A percentile compares a stretch with the other conserved stretches of the same genome.
Evolutionary conservation across 2,797 vertebrate species (phyloP).

Genomic region (Sebastolobus altivelis): DNA sequence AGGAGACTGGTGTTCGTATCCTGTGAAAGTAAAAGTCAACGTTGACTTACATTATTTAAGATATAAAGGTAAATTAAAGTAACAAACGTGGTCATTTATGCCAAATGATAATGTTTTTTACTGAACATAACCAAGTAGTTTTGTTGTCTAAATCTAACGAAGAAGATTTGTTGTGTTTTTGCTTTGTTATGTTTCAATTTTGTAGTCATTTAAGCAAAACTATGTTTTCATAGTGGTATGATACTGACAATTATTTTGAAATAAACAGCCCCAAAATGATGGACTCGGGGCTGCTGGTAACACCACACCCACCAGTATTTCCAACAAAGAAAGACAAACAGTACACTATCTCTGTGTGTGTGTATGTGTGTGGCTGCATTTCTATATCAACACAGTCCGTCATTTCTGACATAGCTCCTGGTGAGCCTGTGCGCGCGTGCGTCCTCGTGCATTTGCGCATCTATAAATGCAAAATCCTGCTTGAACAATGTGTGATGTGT

Average conservation of each 20-base stretch:
- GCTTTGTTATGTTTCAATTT: too few species aligned
- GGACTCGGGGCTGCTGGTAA: neutral
- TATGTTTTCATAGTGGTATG: too few species aligned
- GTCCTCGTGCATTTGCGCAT: neutral
- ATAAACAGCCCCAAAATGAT: neutral
- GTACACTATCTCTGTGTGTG: neutral
- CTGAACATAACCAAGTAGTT: too few species aligned
- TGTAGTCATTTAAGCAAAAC: too few species aligned
- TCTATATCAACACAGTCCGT: constrained; percentile 5
- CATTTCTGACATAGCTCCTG: neutral
- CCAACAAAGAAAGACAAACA: constrained; percentile 13
- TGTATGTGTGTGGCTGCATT: constrained; percentile 2
- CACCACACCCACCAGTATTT: constrained; percentile 39
- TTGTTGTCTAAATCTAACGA: too few species aligned
- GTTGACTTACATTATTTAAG: too few species aligned
- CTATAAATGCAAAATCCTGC: neutral
- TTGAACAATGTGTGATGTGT: constrained; percentile 10
- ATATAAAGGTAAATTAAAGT: too few species aligned
- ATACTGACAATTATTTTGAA: neutral
- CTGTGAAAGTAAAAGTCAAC: too few species aligned
- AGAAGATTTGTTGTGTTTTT: too few species aligned
- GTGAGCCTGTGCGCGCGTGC: neutral
- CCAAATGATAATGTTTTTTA: too few species aligned
- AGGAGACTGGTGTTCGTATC: too few species aligned
- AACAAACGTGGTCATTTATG: too few species aligned